A percentile compares a stretch with the other conserved stretches of the same genome.
Conservation (phyloP, 2,888 invertebrate species). For the Oscheius sp. region DNA sequence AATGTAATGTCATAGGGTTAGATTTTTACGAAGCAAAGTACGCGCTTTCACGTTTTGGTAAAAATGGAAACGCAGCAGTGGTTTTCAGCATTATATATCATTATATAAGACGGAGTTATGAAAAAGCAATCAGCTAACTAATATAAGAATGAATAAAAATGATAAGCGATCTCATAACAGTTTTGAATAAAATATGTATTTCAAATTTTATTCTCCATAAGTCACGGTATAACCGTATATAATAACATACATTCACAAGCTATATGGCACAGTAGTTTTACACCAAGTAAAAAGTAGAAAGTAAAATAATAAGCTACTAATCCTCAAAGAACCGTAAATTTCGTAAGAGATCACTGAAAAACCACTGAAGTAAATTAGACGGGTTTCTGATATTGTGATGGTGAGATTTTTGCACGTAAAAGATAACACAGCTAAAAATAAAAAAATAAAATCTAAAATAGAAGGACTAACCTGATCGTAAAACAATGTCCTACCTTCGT, state of each 20-base stretch:
- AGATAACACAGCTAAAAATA: background rate
- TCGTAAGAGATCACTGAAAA: background rate
- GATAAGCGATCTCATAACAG: no score
- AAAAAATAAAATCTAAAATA: background rate
- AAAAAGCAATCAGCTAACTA: no score
- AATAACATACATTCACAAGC: background rate
- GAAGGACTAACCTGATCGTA: slow-evolving; percentile 24
- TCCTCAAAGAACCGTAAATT: no score
- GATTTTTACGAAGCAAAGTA: no score
- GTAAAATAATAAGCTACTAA: background rate
- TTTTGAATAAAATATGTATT: no score
- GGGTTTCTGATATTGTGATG: background rate
- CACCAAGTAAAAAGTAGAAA: background rate
- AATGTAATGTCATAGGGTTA: no score
- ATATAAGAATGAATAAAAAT: no score
- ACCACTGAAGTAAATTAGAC: background rate
- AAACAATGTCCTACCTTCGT: slow-evolving; percentile 23
- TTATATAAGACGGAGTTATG: no score
- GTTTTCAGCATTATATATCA: no score
- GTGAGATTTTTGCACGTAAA: background rate
- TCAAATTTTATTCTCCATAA: no score
- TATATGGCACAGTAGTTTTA: background rate
- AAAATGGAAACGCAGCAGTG: no score
- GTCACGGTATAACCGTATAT: background rate
- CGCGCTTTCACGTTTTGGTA: no score